phyloP scores from a whole-genome alignment of 1,140 invertebrate species.

The Meteorus sp. region DNA sequence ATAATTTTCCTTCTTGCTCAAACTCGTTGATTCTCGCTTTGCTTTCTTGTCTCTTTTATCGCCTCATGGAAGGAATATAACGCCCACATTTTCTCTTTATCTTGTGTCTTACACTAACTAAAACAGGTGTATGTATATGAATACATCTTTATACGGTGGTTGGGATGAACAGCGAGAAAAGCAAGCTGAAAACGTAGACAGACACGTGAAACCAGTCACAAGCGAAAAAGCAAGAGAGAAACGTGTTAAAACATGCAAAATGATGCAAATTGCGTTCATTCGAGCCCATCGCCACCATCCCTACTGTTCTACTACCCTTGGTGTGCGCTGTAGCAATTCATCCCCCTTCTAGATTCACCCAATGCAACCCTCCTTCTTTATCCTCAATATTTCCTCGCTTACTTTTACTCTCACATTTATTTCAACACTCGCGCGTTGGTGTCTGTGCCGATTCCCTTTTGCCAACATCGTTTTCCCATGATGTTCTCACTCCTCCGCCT shows the following conservation, averaged over 20 bases:
- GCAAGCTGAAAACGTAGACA: slow-evolving; percentile 55
- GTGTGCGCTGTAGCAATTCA: too few relatives aligned
- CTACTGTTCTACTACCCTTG: too few relatives aligned
- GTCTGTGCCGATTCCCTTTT: too few relatives aligned
- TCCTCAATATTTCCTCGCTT: slow-evolving; percentile 11
- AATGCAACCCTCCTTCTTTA: slow-evolving; percentile 13
- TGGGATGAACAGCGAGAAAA: slow-evolving; percentile 48
- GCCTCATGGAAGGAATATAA: not conserved
- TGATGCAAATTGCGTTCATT: slow-evolving; percentile 59
- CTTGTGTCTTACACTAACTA: slow-evolving; percentile 29
- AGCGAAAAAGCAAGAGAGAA: slow-evolving; percentile 14
- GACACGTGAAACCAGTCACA: slow-evolving; percentile 50
- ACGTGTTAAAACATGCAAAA: slow-evolving; percentile 59
- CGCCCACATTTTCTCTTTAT: not conserved
- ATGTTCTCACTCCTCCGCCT: slow-evolving; percentile 13
- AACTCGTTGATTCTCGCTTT: too few relatives aligned
- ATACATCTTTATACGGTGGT: too few relatives aligned
- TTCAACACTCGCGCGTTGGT: not conserved
- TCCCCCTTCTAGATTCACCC: too few relatives aligned
- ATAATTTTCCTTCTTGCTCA: slow-evolving; percentile 55
- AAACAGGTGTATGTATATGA: too few relatives aligned
- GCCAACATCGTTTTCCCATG: not conserved
- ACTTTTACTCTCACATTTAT: slow-evolving; percentile 10
- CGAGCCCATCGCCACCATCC: slow-evolving; percentile 35
- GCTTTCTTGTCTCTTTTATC: too few relatives aligned